Conservation (phyloP, 2,113 vertebrate genomes). For the Pleuronectes platessa region DNA sequence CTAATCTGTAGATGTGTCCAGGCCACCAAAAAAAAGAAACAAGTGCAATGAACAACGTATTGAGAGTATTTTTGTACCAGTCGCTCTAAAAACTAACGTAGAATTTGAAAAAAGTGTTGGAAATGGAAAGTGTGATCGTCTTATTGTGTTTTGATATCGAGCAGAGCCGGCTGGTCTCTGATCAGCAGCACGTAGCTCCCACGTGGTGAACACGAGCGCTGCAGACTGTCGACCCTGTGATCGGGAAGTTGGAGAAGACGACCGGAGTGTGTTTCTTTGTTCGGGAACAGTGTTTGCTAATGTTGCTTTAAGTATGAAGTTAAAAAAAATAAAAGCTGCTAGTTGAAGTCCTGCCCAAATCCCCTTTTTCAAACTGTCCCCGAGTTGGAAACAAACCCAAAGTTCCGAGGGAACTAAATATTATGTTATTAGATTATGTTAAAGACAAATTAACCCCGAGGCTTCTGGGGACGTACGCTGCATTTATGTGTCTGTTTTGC, state of each 20-base stretch:
- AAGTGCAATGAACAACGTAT: constrained; percentile 75
- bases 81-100: constrained; percentile 11
- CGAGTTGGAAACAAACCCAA: constrained; percentile 31
- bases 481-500: constrained; percentile 46
- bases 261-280: constrained; percentile 25
- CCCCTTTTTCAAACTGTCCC: constrained; percentile 24
- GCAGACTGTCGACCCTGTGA: constrained; percentile 45
- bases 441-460: constrained; percentile 1
- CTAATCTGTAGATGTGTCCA: constrained; percentile 32
- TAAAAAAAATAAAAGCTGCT: constrained; percentile 69
- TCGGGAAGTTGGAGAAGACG: constrained; percentile 19
- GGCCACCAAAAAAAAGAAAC: constrained; percentile 24
- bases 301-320: constrained; percentile 73
- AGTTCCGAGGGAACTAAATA: constrained; percentile 18
- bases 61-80: constrained; percentile 71
- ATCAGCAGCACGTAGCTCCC: constrained; percentile 35
- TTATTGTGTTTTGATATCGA: constrained; percentile 35
- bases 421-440: constrained; percentile 38
- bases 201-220: constrained; percentile 17
- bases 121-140: constrained; percentile 22
- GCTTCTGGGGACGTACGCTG: constrained; percentile 35
- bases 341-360: constrained; percentile 48
- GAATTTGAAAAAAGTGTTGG: constrained; percentile 1
- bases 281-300: constrained; percentile 56
- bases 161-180: constrained; percentile 33